Base-by-base conservation (phyloP, 2,113 vertebrate species). In the Varanus komodoensis region DNA sequence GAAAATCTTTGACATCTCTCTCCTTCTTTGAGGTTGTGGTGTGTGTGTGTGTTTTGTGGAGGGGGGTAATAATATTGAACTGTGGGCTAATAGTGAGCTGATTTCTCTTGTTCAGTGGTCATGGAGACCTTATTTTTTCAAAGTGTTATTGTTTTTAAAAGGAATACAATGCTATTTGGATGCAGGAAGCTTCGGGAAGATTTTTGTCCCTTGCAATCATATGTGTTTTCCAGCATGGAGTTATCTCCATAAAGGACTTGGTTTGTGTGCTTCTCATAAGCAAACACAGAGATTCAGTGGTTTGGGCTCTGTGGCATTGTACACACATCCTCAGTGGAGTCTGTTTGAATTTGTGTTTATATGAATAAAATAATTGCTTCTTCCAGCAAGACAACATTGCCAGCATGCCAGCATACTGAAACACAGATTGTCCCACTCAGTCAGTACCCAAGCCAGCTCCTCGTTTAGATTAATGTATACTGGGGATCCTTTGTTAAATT, bases 161-260 rank as follows among this genome's bases (percentile, higher is more conserved):
- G 82, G 91, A 91, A 92, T 68, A 27, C 52, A 88, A 88, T 92
- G 73, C 4, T 77, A 83, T 88, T 86, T 89, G 71, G 73, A 57
- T 87, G 79, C 15, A 21, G 1, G 38, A 83, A 44, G 88, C 74
- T 92, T 81, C 93, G 73, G 34, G 0, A 85, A 27, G 44, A 7
- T 19, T 23, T 73, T 91, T 92, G 86, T 82, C 79, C 87, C 93
- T 92, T 82, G 57, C 8, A 61, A 8, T 6, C 69, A 61, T n/a
- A 44, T 93, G 68, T 73, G n/a, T 94, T 95, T 92, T 80, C 68
- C 87, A 90, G 69, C 89, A 71, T 87, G 89, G 83, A 87, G 4
- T 7, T 88, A 29, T 67, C 78, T 91, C 11, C 0, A 7, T 48
- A 54, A 93, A 94, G 92, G 93, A 84, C 79, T n/a, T 69, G 0